These are phyloP conservation scores for Eremobia ochroleuca DNA, from an alignment of 2,888 invertebrate species.

Conservation along the genomic window DNA sequence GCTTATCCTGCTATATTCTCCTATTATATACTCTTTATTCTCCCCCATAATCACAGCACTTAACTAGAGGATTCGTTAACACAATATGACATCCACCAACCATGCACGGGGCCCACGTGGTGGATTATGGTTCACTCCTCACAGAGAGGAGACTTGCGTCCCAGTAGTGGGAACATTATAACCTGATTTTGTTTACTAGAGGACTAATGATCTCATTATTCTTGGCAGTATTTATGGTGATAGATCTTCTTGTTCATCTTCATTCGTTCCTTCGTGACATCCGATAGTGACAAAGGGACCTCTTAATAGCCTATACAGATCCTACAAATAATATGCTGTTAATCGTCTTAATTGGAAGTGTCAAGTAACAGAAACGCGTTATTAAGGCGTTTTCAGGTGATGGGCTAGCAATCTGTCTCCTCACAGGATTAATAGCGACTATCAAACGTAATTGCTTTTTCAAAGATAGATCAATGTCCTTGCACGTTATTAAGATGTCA, in stretches of 20 bases:
- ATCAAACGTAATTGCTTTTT: slow-evolving; percentile 41
- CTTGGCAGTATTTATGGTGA: not conserved
- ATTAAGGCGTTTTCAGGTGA: slow-evolving; percentile 35
- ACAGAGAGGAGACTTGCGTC: too few relatives aligned
- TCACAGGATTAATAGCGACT: slow-evolving; percentile 40
- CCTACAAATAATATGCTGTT: not conserved
- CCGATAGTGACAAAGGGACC: not conserved
- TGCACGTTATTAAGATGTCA: slow-evolving; percentile 4
- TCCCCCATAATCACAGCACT: too few relatives aligned
- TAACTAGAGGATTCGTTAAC: too few relatives aligned
- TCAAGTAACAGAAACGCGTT: slow-evolving; percentile 26
- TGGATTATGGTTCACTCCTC: too few relatives aligned
- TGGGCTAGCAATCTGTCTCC: slow-evolving; percentile 42
- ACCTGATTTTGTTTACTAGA: not conserved
- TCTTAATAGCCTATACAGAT: not conserved
- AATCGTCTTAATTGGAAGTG: not conserved
- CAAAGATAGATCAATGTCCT: slow-evolving; percentile 3
- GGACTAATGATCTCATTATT: not conserved
- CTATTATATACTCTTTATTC: too few relatives aligned
- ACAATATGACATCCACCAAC: too few relatives aligned
- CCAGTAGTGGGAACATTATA: too few relatives aligned
- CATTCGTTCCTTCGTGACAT: not conserved
- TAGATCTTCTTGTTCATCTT: not conserved
- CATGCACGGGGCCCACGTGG: too few relatives aligned
- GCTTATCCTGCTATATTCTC: too few relatives aligned